These are phyloP conservation scores for Semaprochilodus insignis DNA, from an alignment of 2,797 vertebrate genomes.

Conservation along the genomic window DNA sequence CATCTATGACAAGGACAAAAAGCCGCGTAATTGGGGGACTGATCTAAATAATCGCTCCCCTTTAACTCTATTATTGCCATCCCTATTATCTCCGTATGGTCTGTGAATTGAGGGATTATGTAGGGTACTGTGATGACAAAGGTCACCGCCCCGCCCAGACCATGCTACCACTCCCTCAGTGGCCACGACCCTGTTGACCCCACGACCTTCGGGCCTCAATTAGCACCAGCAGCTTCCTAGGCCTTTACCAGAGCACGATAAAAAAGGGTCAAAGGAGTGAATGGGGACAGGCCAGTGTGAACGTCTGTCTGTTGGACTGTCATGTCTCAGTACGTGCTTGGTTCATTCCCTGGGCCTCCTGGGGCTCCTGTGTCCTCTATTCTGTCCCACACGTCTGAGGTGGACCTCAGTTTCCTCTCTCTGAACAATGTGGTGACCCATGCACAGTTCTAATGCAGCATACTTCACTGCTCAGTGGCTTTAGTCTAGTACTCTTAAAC, in stretches of 20 bases:
- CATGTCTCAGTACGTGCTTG: not conserved
- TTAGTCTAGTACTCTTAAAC: not conserved
- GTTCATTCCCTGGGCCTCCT: not conserved
- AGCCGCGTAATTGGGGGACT: slow-evolving; percentile 75
- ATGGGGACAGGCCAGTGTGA: slow-evolving; percentile 8
- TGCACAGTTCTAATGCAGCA: not conserved
- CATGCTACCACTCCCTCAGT: slow-evolving; percentile 75
- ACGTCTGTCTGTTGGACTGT: slow-evolving; percentile 38
- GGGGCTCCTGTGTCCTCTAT: slow-evolving; percentile 2
- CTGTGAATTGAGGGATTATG: slow-evolving; percentile 77
- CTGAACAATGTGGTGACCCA: not conserved
- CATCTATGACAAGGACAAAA: slow-evolving; percentile 69
- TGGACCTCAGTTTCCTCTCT: not conserved
- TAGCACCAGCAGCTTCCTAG: slow-evolving; percentile 56
- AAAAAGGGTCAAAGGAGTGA: slow-evolving; percentile 49
- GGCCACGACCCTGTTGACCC: slow-evolving; percentile 78
- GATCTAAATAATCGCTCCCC: slow-evolving; percentile 74
- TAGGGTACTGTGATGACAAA: slow-evolving; percentile 72
- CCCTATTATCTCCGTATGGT: slow-evolving; percentile 74
- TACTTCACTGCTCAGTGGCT: not conserved
- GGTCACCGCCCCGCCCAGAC: slow-evolving; percentile 71
- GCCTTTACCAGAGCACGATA: slow-evolving; percentile 23
- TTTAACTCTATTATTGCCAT: slow-evolving; percentile 75
- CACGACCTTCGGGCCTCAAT: slow-evolving; percentile 70
- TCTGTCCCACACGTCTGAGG: not conserved